Conservation (phyloP, 2,113 vertebrate species). For the Lontra canadensis region DNA sequence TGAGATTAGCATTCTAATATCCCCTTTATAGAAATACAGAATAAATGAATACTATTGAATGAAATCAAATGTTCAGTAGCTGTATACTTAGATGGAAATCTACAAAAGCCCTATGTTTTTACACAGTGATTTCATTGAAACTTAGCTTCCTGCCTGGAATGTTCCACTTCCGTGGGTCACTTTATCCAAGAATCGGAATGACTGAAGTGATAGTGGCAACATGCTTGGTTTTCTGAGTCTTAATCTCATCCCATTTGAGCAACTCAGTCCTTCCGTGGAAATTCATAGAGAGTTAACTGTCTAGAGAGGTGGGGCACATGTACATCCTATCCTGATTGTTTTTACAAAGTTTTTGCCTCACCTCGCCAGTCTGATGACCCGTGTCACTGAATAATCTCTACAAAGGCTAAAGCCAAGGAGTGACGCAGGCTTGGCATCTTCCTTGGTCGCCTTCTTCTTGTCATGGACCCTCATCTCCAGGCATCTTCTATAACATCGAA, state of each 20-base stretch:
- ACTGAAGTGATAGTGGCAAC: neutral
- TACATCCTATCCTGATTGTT: neutral
- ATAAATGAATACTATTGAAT: neutral
- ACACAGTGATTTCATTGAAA: neutral
- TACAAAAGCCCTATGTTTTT: neutral
- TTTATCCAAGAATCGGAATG: neutral
- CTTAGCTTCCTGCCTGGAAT: neutral
- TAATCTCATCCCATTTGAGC: neutral
- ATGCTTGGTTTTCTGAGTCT: neutral
- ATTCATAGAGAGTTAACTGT: neutral
- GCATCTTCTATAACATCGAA: fast-evolving
- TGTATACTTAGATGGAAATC: neutral
- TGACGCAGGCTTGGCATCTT: fast-evolving
- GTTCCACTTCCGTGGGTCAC: neutral
- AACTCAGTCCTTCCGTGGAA: fast-evolving
- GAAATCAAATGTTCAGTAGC: neutral
- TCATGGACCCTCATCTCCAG: too few species aligned
- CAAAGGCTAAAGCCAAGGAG: neutral
- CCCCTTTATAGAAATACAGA: neutral
- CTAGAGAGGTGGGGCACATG: fast-evolving
- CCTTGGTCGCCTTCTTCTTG: fast-evolving
- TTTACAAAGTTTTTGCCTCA: neutral
- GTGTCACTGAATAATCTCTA: neutral
- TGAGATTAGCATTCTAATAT: neutral
- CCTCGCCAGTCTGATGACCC: neutral